Conservation (phyloP, 2,113 vertebrate species). For the Mixornis gularis region DNA sequence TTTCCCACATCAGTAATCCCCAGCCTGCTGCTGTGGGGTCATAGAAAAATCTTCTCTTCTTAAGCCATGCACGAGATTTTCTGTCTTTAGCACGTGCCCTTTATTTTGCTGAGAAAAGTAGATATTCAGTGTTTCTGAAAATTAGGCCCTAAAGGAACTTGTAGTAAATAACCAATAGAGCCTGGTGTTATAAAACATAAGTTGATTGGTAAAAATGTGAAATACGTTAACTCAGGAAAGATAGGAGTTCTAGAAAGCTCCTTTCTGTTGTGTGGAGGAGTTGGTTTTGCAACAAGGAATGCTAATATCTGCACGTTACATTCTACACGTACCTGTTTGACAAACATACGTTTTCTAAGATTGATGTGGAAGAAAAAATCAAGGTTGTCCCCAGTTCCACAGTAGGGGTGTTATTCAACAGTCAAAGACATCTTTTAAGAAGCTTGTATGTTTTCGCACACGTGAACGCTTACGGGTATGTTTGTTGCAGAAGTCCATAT, state of each 20-base stretch:
- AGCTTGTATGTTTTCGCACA: accelerated
- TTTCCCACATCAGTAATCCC: background rate
- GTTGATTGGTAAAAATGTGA: background rate
- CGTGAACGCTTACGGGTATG: accelerated
- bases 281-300: background rate
- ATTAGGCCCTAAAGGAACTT: background rate
- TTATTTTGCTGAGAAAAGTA: background rate
- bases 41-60: background rate
- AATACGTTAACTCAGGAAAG: background rate
- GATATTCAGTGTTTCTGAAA: background rate
- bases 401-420: background rate
- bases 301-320: background rate
- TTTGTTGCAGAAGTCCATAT: background rate
- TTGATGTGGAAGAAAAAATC: background rate
- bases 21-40: background rate
- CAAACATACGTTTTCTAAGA: background rate
- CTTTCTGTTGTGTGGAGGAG: background rate
- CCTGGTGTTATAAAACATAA: background rate
- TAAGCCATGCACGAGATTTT: background rate
- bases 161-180: background rate
- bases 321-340: background rate
- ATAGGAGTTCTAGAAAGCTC: accelerated
- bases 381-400: background rate
- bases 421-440: background rate
- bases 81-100: background rate